A percentile compares a stretch with the other conserved stretches of the same genome.
phyloP scores from a whole-genome alignment of 2,888 invertebrate species.

The Eilema depressum region DNA sequence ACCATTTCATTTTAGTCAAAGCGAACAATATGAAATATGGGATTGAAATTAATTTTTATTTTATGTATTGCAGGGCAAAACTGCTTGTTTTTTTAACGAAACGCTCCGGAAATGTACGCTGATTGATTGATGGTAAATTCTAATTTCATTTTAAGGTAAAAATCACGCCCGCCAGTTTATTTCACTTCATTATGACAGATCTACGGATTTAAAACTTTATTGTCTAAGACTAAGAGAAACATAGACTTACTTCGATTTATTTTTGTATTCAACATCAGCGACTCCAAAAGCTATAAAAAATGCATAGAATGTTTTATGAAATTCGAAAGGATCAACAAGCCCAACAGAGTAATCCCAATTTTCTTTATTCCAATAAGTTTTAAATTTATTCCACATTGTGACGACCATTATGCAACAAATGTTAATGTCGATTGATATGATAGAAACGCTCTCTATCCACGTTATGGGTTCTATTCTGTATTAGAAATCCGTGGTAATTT shows the following conservation, averaged over 20 bases:
- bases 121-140: no score
- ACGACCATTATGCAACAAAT: neutral
- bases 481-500: conserved; percentile 10
- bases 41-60: no score
- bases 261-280: conserved; percentile 50
- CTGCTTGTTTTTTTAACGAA: no score
- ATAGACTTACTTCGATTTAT: conserved; percentile 33
- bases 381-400: conserved; percentile 53
- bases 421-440: conserved; percentile 16
- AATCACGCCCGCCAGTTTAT: no score
- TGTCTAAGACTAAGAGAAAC: neutral
- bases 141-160: no score
- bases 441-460: conserved; percentile 17
- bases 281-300: conserved; percentile 62
- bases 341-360: conserved; percentile 56
- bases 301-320: conserved; percentile 63
- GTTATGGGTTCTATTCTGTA: conserved; percentile 21
- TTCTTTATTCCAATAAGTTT: conserved; percentile 63
- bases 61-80: no score
- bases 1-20: no score
- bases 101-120: no score
- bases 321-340: conserved; percentile 64
- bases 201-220: no score
- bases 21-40: no score
- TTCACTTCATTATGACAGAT: no score